These are phyloP conservation scores for Anisognathus igniventris DNA, from an alignment of 2,797 vertebrate species.

Conservation along the genomic window DNA sequence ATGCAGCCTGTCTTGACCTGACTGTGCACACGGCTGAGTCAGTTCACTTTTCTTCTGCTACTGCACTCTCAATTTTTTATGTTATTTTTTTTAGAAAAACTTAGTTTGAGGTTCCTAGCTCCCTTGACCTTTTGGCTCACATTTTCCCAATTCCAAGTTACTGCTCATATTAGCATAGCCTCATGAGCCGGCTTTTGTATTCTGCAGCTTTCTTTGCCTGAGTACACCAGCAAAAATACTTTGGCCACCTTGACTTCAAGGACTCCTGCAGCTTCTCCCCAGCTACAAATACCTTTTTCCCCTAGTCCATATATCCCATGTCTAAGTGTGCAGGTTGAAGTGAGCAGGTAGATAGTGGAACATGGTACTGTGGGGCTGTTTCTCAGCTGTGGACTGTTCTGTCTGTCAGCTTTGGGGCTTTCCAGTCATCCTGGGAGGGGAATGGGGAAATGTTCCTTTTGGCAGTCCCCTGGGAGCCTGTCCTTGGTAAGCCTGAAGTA, in stretches of 20 bases:
- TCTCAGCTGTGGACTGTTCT: neutral
- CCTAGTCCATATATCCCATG: neutral
- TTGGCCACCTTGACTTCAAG: neutral
- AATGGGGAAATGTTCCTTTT: neutral
- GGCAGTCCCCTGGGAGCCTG: neutral
- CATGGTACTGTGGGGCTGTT: rapidly evolving
- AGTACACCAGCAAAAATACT: neutral
- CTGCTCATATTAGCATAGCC: neutral
- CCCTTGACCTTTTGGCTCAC: neutral
- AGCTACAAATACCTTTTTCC: neutral
- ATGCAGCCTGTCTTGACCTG: neutral
- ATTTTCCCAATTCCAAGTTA: neutral
- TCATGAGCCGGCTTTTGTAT: neutral
- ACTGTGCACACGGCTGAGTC: neutral
- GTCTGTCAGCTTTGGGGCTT: neutral
- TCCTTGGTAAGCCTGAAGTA: neutral
- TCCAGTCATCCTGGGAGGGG: neutral
- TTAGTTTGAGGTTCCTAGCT: neutral
- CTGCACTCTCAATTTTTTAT: neutral
- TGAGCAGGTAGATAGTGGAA: neutral
- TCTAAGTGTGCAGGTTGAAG: neutral
- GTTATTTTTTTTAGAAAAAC: neutral
- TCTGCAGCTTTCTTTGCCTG: neutral
- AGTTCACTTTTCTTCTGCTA: neutral
- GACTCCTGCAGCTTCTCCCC: neutral